Conservation (phyloP, 2,888 invertebrate genomes). For the Lycaena phlaeas region DNA sequence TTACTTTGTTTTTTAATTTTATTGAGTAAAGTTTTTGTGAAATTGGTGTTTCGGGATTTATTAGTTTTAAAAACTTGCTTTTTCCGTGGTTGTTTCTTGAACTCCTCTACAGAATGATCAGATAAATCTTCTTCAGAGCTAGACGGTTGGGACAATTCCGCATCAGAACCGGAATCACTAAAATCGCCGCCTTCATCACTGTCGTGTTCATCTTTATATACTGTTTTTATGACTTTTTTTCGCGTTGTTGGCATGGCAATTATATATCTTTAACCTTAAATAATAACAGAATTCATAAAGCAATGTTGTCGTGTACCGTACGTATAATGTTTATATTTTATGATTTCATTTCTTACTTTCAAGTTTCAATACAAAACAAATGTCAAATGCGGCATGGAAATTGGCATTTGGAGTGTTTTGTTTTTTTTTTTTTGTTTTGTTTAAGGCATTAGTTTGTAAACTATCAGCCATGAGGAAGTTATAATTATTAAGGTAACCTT, state of each 20-base stretch:
- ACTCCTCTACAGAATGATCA: conserved; percentile 39
- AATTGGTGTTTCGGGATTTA: conserved; percentile 26
- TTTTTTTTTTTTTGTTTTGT: too few species aligned
- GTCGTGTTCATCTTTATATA: conserved; percentile 53
- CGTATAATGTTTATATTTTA: too few species aligned
- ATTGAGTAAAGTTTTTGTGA: conserved; percentile 37
- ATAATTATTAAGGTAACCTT: too few species aligned
- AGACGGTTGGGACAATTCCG: conserved; percentile 46
- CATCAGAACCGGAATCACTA: conserved; percentile 67
- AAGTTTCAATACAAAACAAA: too few species aligned
- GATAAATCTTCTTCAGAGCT: conserved; percentile 42
- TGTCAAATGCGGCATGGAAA: too few species aligned
- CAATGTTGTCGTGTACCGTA: too few species aligned
- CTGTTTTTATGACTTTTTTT: conserved; percentile 54
- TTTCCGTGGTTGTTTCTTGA: conserved; percentile 18
- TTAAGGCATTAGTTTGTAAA: too few species aligned
- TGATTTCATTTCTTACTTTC: too few species aligned
- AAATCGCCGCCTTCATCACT: conserved; percentile 54
- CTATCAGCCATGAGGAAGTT: too few species aligned
- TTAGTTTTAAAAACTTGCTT: conserved; percentile 18
- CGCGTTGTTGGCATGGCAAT: conserved; percentile 47
- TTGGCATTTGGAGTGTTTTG: too few species aligned
- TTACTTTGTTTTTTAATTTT: conserved; percentile 39
- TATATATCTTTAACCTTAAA: neutral
- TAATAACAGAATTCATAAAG: neutral